Conservation (phyloP, 2,113 vertebrate species). For the Pomatostomus ruficeps region DNA sequence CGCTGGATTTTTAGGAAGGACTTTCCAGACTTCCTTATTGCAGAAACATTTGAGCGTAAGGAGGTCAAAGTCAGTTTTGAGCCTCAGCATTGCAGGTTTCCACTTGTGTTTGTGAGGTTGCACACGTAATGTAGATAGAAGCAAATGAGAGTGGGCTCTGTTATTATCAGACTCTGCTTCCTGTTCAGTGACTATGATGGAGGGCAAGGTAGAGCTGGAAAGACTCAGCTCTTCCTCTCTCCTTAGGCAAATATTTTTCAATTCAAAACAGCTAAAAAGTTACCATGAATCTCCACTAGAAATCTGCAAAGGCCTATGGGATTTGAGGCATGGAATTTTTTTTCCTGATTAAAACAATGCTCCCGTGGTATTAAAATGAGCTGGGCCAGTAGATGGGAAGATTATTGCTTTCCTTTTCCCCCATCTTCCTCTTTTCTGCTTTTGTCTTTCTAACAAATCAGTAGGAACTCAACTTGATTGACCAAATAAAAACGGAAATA, state of each 20-base stretch:
- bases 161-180: neutral
- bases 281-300: neutral
- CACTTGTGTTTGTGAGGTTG: neutral
- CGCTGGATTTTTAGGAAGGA: neutral
- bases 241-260: neutral
- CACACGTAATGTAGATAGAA: neutral
- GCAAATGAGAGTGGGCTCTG: neutral
- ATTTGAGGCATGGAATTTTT: neutral
- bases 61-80: neutral
- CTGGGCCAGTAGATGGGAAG: neutral
- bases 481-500: neutral
- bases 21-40: neutral
- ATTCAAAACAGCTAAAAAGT: neutral
- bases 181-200: neutral
- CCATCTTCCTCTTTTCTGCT: neutral
- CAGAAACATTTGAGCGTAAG: neutral
- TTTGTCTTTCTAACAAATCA: neutral
- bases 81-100: neutral
- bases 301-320: neutral
- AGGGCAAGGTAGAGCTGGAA: neutral
- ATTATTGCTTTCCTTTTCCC: neutral
- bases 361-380: neutral
- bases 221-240: neutral
- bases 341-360: neutral
- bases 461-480: neutral